Percentiles rank a stretch among this genome's conserved stretches.
phyloP scores from a whole-genome alignment of 1,140 invertebrate genomes.

The Calephelis virginiensis region DNA sequence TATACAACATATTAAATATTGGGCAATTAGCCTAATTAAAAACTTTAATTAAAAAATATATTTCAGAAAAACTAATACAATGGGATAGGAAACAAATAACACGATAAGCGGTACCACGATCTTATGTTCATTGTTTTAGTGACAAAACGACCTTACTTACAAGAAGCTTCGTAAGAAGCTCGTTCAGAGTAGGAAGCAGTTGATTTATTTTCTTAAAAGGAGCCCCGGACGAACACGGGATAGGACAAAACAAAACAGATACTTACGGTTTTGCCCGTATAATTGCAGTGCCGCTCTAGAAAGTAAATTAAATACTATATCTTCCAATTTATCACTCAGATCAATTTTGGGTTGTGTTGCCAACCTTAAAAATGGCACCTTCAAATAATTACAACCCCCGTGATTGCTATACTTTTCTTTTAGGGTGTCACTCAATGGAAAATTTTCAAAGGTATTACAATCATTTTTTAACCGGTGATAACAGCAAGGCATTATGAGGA shows the following conservation, averaged over 20 bases:
- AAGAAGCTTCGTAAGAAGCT: no score
- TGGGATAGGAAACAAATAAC: no score
- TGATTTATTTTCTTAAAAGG: no score
- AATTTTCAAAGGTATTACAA: constrained; percentile 78
- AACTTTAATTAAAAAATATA: no score
- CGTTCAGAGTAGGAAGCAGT: no score
- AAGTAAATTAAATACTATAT: constrained; percentile 80
- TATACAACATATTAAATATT: no score
- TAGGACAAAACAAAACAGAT: not conserved
- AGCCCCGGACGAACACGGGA: no score
- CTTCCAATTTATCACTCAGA: constrained; percentile 59
- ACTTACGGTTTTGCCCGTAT: constrained; percentile 79
- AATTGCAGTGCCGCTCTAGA: constrained; percentile 81
- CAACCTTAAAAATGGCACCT: constrained; percentile 82
- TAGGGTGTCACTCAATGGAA: constrained; percentile 80
- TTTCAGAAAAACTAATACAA: no score
- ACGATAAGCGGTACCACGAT: no score
- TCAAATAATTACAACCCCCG: constrained; percentile 69
- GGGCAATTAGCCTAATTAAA: no score
- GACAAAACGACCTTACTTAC: no score
- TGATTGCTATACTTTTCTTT: constrained; percentile 52
- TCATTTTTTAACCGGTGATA: constrained; percentile 85
- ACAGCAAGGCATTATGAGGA: constrained; percentile 91
- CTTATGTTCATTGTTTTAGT: no score
- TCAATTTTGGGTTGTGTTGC: constrained; percentile 80